Evolutionary conservation across 2,113 vertebrate genomes (phyloP), one percentile per base, ranked within the genome.

Genomic region (Ceratotherium simum): DNA sequence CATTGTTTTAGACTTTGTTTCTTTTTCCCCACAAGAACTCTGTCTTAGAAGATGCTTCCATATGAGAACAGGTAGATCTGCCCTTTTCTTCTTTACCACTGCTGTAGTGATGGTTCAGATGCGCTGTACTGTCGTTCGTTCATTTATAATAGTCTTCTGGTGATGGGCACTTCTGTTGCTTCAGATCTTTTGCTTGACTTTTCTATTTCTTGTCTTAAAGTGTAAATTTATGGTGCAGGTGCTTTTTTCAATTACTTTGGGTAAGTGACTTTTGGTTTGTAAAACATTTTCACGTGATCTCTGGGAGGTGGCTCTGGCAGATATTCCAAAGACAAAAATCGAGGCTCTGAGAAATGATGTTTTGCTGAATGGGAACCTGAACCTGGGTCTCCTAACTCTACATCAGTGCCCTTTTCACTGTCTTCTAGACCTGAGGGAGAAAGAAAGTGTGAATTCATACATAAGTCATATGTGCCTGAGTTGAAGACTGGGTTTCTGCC

Each of bases 201-300:
- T n/a, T 75, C 79, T 80, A 1, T 87, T 67, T 85, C 60, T 90
- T 83, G 29, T 67, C 39, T 78, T 65, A 51, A 25, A 65, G 58
- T 64, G 27, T 75, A 42, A 80, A 39, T 79, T 42, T 83, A 65
- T 56, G 56, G 58, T 9, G n/a, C n/a, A 48, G 27, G 81, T 78
- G 29, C 21, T 46, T 86, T 72, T 91, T 93, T 78, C 36, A 51
- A 2, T 87, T 95, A 62, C 80, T 46, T 94, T 67, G 33, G 18
- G 29, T 46, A 8, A 83, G 69, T 67, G 48, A 58, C 42, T 89
- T 89, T 84, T 10, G 60, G 42, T 87, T 82, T 78, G 72, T 93
- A 78, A 85, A 81, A 31, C 33, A 58, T 91, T 94, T 84, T 95
- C 83, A 67, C 39, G 75, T 42, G 56, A 54, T 80, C n/a, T 56